Evolutionary conservation across 2,797 vertebrate genomes (phyloP).

Genomic region (Hypotaenidia philippensis): DNA sequence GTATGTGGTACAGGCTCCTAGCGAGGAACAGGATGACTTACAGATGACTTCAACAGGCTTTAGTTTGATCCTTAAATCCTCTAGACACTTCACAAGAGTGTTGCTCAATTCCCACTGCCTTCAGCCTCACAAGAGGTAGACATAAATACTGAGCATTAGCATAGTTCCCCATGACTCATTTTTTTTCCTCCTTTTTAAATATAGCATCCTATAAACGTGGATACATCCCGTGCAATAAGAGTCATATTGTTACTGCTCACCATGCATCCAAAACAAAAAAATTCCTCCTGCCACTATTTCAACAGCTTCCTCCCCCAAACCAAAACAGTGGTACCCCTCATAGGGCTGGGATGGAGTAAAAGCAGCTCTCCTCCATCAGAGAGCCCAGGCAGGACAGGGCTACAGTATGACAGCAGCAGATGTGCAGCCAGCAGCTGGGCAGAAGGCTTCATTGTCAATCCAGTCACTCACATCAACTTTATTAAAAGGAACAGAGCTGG

Average conservation of each 20-base stretch:
- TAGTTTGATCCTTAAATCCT: conserved; percentile 33
- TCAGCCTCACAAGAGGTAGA: conserved; percentile 39
- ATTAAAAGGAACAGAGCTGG: not conserved
- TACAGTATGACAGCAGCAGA: not conserved
- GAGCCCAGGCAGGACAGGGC: not conserved
- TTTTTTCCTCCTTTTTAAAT: conserved; percentile 59
- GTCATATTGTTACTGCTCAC: conserved; percentile 8
- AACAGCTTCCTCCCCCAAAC: not conserved
- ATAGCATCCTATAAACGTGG: conserved; percentile 32
- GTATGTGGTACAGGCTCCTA: rapidly evolving
- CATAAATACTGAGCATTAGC: conserved; percentile 46
- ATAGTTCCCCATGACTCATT: conserved; percentile 51
- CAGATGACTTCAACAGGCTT: not conserved
- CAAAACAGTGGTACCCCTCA: not conserved
- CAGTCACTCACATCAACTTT: not conserved
- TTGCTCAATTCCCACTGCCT: conserved; percentile 11
- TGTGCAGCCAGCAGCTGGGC: not conserved
- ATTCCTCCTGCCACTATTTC: not conserved
- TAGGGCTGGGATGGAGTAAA: rapidly evolving
- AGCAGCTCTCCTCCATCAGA: not conserved
- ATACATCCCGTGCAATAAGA: conserved; percentile 30
- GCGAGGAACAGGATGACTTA: not conserved
- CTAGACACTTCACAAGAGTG: not conserved
- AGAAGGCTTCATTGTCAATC: not conserved
- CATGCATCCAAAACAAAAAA: not conserved